phyloP scores from a whole-genome alignment of 2,888 invertebrate species.

The Ochropleura plecta region DNA sequence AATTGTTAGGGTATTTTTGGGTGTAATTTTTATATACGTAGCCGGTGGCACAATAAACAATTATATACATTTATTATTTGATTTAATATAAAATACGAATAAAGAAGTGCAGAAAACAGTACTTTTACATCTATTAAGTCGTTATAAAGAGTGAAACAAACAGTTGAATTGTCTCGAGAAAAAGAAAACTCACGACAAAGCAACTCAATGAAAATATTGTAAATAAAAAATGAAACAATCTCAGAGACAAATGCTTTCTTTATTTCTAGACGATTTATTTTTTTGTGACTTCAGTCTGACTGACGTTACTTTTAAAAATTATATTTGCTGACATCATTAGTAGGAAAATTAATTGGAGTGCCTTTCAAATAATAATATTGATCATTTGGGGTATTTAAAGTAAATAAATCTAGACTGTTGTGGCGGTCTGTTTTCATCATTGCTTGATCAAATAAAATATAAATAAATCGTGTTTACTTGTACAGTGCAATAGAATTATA shows the following conservation, averaged over 20 bases:
- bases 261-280: constrained; percentile 55
- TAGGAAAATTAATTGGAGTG: constrained; percentile 35
- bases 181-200: constrained; percentile 47
- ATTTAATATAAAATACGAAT: background rate
- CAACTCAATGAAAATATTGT: constrained; percentile 48
- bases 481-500: background rate
- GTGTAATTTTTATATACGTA: background rate
- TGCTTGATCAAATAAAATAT: background rate
- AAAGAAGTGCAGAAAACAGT: constrained; percentile 2
- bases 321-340: constrained; percentile 38
- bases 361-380: background rate
- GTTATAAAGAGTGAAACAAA: constrained; percentile 1
- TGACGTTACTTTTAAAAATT: constrained; percentile 37
- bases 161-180: constrained; percentile 14
- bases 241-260: constrained; percentile 34
- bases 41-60: background rate
- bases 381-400: constrained; percentile 3
- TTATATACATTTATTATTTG: background rate
- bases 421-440: background rate
- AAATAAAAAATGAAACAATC: constrained; percentile 51
- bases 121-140: background rate
- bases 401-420: background rate
- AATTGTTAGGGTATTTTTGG: constrained; percentile 15
- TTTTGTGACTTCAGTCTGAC: constrained; percentile 20
- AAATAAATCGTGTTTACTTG: background rate